Evolutionary conservation across 2,113 vertebrate species (phyloP).

Genomic region (Vidua macroura): DNA sequence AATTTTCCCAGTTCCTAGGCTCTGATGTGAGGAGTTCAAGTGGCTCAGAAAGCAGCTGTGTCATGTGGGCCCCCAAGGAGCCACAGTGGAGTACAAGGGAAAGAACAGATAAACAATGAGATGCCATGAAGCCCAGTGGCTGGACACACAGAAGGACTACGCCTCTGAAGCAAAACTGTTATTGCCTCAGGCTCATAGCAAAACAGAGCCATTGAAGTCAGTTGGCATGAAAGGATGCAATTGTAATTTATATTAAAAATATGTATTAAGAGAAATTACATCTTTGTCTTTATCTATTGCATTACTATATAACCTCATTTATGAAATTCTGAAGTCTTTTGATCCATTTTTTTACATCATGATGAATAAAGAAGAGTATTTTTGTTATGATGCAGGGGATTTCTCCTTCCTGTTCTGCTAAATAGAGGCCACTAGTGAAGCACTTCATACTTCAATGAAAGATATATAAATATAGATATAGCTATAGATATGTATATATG

Average conservation of each 20-base stretch:
- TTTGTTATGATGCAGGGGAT: neutral
- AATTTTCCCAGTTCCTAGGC: neutral
- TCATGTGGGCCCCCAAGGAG: neutral
- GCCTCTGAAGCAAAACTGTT: neutral
- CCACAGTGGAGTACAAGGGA: neutral
- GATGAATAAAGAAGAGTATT: neutral
- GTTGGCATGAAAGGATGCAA: neutral
- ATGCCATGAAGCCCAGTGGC: rapidly evolving
- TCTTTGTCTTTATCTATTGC: neutral
- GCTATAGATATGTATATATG: no score
- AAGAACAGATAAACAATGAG: neutral
- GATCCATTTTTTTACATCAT: neutral
- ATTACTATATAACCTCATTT: neutral
- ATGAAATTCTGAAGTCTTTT: neutral
- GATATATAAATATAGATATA: neutral
- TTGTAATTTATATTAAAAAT: neutral
- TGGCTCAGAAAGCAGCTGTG: neutral
- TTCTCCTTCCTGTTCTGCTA: neutral
- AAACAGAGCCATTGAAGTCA: neutral
- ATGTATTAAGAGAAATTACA: neutral
- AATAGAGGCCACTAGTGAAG: neutral
- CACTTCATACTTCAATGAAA: neutral
- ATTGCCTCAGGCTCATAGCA: neutral
- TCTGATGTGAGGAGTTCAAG: neutral
- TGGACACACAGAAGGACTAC: neutral